phyloP scores from a whole-genome alignment of 2,113 vertebrate genomes.

The Monarcha castaneiventris region DNA sequence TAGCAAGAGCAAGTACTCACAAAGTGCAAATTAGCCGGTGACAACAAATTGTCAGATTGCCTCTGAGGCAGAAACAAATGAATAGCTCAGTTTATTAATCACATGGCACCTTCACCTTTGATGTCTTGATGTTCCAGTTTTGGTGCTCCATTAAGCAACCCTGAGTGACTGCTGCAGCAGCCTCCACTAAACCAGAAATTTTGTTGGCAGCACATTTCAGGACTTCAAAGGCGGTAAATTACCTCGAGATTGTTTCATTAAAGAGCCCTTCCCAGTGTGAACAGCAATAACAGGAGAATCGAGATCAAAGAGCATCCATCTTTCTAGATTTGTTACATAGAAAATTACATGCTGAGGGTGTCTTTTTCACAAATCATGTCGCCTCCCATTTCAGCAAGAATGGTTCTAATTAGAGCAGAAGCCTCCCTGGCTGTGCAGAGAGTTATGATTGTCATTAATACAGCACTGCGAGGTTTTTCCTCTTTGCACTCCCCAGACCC shows the following conservation, averaged over 20 bases:
- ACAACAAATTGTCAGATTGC: constrained; percentile 74
- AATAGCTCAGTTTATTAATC: constrained; percentile 70
- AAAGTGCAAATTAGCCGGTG: constrained; percentile 76
- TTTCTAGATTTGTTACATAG: constrained; percentile 69
- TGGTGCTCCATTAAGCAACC: constrained; percentile 70
- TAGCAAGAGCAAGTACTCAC: constrained; percentile 67
- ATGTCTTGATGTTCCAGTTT: constrained; percentile 80
- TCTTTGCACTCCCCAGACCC: background rate
- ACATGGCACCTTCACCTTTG: constrained; percentile 77
- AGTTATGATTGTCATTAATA: constrained; percentile 69
- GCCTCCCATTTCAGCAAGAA: constrained; percentile 66
- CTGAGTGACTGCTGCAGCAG: constrained; percentile 69
- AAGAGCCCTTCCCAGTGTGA: constrained; percentile 75
- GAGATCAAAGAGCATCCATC: constrained; percentile 74
- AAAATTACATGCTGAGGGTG: constrained; percentile 63
- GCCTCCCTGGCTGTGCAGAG: constrained; percentile 35
- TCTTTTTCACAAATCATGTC: constrained; percentile 66
- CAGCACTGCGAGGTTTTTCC: constrained; percentile 40
- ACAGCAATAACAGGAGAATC: constrained; percentile 60
- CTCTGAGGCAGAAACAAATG: constrained; percentile 71
- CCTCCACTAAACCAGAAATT: constrained; percentile 73
- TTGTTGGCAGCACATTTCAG: constrained; percentile 76
- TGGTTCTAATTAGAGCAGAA: constrained; percentile 71
- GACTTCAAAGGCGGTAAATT: constrained; percentile 79
- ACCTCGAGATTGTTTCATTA: constrained; percentile 75